Evolutionary conservation across 2,113 vertebrate species (phyloP), one percentile per base, ranked within the genome.

Genomic region (Otolemur garnettii): DNA sequence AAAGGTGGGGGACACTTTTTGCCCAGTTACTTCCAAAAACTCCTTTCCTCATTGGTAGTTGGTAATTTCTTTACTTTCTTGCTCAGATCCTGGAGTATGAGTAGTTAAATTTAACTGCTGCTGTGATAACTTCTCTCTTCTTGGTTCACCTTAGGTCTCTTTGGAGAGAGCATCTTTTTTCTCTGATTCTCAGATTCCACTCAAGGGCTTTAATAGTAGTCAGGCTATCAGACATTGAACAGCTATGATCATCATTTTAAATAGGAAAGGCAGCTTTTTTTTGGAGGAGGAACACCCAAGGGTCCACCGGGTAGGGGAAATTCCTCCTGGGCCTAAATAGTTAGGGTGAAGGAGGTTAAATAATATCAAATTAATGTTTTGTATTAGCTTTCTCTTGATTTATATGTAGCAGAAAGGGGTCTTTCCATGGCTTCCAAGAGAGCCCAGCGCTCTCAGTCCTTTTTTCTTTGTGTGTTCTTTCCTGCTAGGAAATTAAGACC

Each of bases 401-500:
- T 35, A 33, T 53, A 4, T 50, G 45, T 87, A 60, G 57, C 35
- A 60, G 35, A 85, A 78, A 83, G 55, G 53, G 19, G 18, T 38
- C 62, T 69, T 87, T 55, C 84, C 33, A 50, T 69, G 4, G 0
- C 81, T 92, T 90, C 14, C 55, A 91, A 57, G 71, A 86, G 33
- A 62, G 74, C 22, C 60, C 30, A 53, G 19, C 66, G 50, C 88
- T 82, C 42, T 74, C 33, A 24, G 10, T 6, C 17, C 19, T 30
- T 7, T 71, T 30, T 53, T 4, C 30, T 53, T 21, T 57, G 14
- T 53, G 18, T 82, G 14, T 68, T 83, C 30, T 86, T 95, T 93
- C 35, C 90, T 94, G 60, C 22, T 83, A 68, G 28, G 87, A 90
- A 94, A 71, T 93, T 86, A 95, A 80, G 38, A n/a, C 79, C 11